Base-by-base conservation (phyloP, 2,797 vertebrate species). In the Emydoidea blandingii region DNA sequence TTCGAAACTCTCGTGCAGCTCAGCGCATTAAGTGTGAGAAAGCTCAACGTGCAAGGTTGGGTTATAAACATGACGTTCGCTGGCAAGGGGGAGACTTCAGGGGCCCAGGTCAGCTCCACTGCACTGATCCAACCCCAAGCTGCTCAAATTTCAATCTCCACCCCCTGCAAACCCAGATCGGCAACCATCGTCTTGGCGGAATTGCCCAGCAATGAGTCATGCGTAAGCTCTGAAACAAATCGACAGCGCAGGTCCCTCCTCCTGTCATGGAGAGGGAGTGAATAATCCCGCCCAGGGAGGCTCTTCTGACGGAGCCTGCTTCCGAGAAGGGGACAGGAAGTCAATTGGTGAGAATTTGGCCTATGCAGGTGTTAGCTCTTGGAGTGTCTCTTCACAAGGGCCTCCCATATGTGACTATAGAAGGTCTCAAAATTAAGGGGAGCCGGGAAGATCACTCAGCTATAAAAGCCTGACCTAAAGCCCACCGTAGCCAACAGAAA, bases 41-140 rank as follows among this genome's bases (percentile, higher is more conserved):
- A 98, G 98, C 98, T 98, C 93, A 97, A 97, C 97, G 97, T 98
- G 98, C 98, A 98, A 98, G 95, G 97, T 97, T 97, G 95, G 97
- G 98, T 98, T 98, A 97, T 97, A 97, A 94, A 97, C 82, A 96
- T 96, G 97, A 97, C 95, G n/a, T 98, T 98, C 98, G 98, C 96
- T 97, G 95, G 97, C 95, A 97, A 97, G 97, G 97, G 98, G 98
- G 97, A 98, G 96, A 98, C 97, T 96, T 97, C 62, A 98, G 98
- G 98, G 98, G 97, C 98, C 98, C 98, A 98, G 98, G 98, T 98
- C 98, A 98, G 98, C 95, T 96, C 95, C 0, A 3, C 93, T 94
- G 92, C 95, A 78, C 89, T 92, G 76, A 89, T 96, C 90, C 89
- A 98, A 93, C 93, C 93, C 93, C 93, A 57, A 84, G 49, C 31